Percentiles rank a stretch among this genome's conserved stretches.
phyloP scores from a whole-genome alignment of 2,797 vertebrate species.

The Syndactyla subalaris region DNA sequence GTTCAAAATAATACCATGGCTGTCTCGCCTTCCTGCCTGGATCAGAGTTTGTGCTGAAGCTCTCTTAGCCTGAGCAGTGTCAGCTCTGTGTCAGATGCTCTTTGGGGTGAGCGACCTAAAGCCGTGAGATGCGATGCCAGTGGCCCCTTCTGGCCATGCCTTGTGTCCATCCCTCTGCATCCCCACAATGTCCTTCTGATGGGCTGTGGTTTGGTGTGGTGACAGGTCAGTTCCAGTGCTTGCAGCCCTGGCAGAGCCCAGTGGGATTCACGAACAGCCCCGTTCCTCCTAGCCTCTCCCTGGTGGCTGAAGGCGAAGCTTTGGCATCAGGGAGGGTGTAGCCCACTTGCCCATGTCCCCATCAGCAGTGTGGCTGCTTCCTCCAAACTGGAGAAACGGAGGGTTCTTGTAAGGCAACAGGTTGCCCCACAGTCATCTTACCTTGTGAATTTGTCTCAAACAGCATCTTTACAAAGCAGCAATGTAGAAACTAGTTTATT shows the following conservation, averaged over 20 bases:
- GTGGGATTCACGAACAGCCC: rapidly evolving
- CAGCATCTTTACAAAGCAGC: neutral
- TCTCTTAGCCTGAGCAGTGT: rapidly evolving
- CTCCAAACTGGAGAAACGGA: neutral
- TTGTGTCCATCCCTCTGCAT: neutral
- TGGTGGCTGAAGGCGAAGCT: rapidly evolving
- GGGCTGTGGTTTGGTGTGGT: neutral
- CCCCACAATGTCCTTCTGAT: neutral
- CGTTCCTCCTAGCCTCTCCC: neutral
- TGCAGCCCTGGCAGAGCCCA: rapidly evolving
- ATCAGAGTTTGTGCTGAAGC: neutral
- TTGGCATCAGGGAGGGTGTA: neutral
- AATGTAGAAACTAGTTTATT: neutral
- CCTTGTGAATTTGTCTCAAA: neutral
- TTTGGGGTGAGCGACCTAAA: neutral
- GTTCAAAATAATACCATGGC: rapidly evolving
- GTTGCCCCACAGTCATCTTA: neutral
- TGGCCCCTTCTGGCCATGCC: neutral
- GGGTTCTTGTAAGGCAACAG: neutral
- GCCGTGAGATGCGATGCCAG: neutral
- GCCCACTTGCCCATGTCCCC: neutral
- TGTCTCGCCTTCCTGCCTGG: neutral
- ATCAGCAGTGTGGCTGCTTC: neutral
- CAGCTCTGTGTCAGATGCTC: neutral
- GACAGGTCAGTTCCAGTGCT: neutral